phyloP scores from a whole-genome alignment of 2,888 invertebrate species.

The Dascillus cervinus region DNA sequence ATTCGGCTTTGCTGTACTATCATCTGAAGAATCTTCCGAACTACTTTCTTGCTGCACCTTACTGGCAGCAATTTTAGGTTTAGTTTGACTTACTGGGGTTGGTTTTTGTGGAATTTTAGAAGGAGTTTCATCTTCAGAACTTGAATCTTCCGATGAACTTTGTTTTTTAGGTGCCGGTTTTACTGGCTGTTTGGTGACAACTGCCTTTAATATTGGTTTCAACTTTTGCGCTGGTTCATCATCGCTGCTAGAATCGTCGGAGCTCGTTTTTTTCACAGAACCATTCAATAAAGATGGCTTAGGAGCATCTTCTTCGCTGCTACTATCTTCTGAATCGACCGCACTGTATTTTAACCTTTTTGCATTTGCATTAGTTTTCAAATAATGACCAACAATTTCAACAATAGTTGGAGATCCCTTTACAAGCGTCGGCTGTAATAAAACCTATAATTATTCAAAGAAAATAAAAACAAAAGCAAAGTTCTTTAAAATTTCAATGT shows the following conservation, averaged over 20 bases:
- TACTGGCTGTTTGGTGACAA: conserved; percentile 6
- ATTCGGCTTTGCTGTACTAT: conserved; percentile 13
- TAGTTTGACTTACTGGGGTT: not conserved
- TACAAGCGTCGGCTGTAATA: conserved; percentile 52
- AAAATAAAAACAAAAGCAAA: too few relatives aligned
- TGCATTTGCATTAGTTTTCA: conserved; percentile 46
- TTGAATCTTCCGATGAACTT: conserved; percentile 23
- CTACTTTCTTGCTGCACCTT: conserved; percentile 28
- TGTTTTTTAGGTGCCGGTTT: conserved; percentile 15
- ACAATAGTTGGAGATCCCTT: conserved; percentile 59
- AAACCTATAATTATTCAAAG: conserved; percentile 5
- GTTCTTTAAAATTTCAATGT: not conserved
- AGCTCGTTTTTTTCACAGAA: conserved; percentile 14
- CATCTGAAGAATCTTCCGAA: conserved; percentile 40
- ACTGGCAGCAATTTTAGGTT: not conserved
- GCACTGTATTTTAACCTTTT: conserved; percentile 29
- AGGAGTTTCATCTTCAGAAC: conserved; percentile 24
- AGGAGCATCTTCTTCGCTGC: conserved; percentile 27
- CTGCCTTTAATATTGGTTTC: conserved; percentile 7
- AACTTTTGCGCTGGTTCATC: conserved; percentile 13
- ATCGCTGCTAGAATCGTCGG: conserved; percentile 25
- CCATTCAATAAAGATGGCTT: conserved; percentile 16
- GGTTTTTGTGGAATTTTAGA: conserved; percentile 1
- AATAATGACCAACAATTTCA: conserved; percentile 53
- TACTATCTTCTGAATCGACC: conserved; percentile 30